Base-by-base conservation (phyloP, 2,113 vertebrate genomes). In the Aptenodytes patagonicus region DNA sequence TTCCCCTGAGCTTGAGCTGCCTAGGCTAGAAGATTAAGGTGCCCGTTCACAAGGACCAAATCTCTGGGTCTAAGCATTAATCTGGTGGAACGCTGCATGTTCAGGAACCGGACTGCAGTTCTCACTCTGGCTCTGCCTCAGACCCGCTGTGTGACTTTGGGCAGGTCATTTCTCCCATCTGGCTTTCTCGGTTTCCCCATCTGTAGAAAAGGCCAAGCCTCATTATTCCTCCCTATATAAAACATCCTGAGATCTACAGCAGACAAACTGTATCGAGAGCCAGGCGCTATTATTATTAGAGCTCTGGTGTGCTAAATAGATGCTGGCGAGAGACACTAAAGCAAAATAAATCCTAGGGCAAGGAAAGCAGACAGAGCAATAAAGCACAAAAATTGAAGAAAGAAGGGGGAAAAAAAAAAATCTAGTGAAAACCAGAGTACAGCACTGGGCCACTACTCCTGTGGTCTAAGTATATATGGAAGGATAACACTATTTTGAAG, bases 141-240 rank as follows among this genome's bases (percentile, higher is more conserved):
- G 61, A 40, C 29, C 51, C 1, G 17, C 77, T 84, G 47, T 47
- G 83, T 72, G 61, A 71, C 89, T 82, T 70, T 76, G 77, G 69
- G 52, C 72, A 96, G 73, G 60, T 81, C 18, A 40, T 64, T 89
- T 49, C 80, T 79, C 72, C 90, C 83, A 83, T 65, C 46, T 75
- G 72, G 47, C 40, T 82, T 36, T 65, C 69, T 46, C 76, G 54
- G 61, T 68, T 61, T 80, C 19, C 72, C 61, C 54, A 87, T 36
- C 76, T 71, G 75, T 51, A 90, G 61, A 42, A 71, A 64, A 83
- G 47, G 60, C 21, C 18, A 66, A 78, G 47, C 11, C 34, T 86
- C 44, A 44, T 68, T 60, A 78, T 17, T 17, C 49, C n/a, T 90
- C 17, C 49, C 1, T 6, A 7, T 12, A 61, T 13, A 81, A 93